A percentile compares a stretch with the other conserved stretches of the same genome.
Evolutionary conservation across 1,140 invertebrate genomes (phyloP).

Genomic region (Palaemon carinicauda): DNA sequence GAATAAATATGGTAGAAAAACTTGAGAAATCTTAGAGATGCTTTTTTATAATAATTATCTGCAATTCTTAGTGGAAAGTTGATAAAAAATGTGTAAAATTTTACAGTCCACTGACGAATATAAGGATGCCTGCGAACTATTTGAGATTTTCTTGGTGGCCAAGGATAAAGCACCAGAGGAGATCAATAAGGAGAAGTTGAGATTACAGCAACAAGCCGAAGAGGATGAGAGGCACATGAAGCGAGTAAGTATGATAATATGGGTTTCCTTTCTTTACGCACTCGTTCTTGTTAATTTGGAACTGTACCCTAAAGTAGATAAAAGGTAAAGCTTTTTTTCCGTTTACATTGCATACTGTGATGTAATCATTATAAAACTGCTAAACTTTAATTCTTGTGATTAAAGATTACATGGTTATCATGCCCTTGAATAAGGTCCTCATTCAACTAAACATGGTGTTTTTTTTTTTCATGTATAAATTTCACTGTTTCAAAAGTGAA

Average conservation of each 20-base stretch:
- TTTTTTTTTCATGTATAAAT: no score
- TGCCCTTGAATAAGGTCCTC: no score
- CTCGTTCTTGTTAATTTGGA: neutral
- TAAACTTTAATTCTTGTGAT: no score
- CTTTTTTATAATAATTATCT: no score
- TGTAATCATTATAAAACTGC: no score
- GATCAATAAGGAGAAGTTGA: constrained; percentile 63
- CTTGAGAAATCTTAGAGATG: no score
- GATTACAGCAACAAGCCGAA: constrained; percentile 62
- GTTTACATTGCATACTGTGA: neutral
- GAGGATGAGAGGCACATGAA: constrained; percentile 51
- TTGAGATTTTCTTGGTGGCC: constrained; percentile 79
- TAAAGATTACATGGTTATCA: no score
- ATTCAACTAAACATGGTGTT: no score
- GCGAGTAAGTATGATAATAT: constrained; percentile 23
- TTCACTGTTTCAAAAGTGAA: no score
- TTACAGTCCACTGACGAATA: constrained; percentile 76
- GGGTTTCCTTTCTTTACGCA: neutral
- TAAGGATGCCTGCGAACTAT: constrained; percentile 89
- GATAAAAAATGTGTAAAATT: no score
- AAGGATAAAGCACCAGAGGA: constrained; percentile 67
- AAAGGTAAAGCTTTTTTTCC: neutral
- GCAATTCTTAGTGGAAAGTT: no score
- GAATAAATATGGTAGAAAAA: no score
- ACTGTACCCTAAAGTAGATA: neutral